Evolutionary conservation across 2,888 invertebrate genomes (phyloP), one percentile per base, ranked within the genome.

Genomic region (Torymus tubicola): DNA sequence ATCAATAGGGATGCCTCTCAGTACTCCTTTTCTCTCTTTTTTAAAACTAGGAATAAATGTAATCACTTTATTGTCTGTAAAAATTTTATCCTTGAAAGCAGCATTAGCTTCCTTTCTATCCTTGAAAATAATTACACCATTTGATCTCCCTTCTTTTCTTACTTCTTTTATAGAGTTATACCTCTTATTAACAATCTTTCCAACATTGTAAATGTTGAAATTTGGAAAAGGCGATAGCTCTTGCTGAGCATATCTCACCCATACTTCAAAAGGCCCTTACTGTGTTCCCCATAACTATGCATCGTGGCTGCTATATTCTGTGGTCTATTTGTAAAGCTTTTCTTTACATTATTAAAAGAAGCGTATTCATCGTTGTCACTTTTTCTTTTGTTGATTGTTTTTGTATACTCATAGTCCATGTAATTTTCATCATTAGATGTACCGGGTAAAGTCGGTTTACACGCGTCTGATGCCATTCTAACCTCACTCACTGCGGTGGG

Each of bases 141-240:
- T 67, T 13, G 8, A 67, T 2, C 52, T 24, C 1, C 67, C 52
- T 12, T 52, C 18, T 13, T 21, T 67, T 53, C n/a, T 67, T 0
- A 67, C 67, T 53, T 67, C 67, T 4, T 18, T 16, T 1, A 67
- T 31, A 18, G 67, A 18, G 16, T 67, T 18, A 50, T 67, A 67
- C 8, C 18, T 21, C 3, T 67, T 13, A 3, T 1, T 12, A 11
- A 67, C 12, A 11, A 53, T 18, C 5, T 67, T 67, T 0, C 52
- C 67, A 2, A 53, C 53, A 18, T 67, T 52, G 12, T 13, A 53
- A 53, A 67, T 67, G 18, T 67, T 53, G 18, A 67, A 67, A 52
- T 50, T 50, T 16, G 16, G 24, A 50, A 4, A 8, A 8, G 10
- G 57, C 11, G 57, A 3, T 3, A n/a, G n/a, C 57, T 57, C 57